Percentiles rank a stretch among this genome's conserved stretches.
Conservation (phyloP, 2,888 invertebrate species). For the Spicauda simplicius region DNA sequence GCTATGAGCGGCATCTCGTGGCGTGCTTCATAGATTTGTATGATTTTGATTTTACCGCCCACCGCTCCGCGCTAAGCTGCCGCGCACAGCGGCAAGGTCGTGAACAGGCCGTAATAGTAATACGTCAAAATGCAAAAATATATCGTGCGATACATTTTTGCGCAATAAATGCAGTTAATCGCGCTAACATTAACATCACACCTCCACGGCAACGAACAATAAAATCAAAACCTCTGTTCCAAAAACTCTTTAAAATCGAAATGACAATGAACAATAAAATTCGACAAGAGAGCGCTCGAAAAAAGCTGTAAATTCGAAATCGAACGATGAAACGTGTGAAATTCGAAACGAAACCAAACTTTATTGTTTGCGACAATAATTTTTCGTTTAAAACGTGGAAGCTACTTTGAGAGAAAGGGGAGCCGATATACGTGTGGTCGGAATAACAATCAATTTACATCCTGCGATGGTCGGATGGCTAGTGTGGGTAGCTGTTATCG, state of each 20-base stretch:
- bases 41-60: too few species aligned
- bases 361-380: conserved; percentile 1
- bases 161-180: too few species aligned
- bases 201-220: too few species aligned
- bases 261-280: not conserved
- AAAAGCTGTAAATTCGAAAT: not conserved
- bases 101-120: too few species aligned
- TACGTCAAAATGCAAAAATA: too few species aligned
- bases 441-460: conserved; percentile 25
- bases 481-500: conserved; percentile 16
- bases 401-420: conserved; percentile 21
- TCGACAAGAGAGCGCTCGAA: not conserved
- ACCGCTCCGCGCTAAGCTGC: too few species aligned
- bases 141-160: too few species aligned
- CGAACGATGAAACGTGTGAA: not conserved
- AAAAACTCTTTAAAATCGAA: too few species aligned
- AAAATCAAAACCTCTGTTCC: not conserved
- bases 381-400: conserved; percentile 12
- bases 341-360: not conserved
- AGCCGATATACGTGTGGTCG: conserved; percentile 15
- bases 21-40: too few species aligned
- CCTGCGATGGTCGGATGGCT: conserved; percentile 13
- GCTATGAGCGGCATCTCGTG: too few species aligned
- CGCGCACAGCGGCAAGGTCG: too few species aligned
- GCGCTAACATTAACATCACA: too few species aligned